Percentiles rank a stretch among this genome's conserved stretches.
phyloP scores from a whole-genome alignment of 2,797 vertebrate genomes.

The Salarias fasciatus region DNA sequence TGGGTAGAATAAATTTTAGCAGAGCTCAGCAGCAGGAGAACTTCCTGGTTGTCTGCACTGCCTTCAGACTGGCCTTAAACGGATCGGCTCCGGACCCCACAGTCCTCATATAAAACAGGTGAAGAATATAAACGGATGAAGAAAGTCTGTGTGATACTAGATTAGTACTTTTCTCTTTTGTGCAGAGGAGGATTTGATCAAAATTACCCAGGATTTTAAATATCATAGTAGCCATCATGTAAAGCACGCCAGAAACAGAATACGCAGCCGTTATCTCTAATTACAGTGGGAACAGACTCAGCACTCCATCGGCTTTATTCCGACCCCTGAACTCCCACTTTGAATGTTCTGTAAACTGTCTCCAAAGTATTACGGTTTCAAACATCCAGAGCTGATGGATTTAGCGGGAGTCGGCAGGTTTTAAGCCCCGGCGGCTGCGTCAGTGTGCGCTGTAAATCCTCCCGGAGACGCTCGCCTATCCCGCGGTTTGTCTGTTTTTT shows the following conservation, averaged over 20 bases:
- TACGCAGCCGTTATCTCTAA: constrained; percentile 38
- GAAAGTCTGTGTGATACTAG: not conserved
- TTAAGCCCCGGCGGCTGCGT: constrained; percentile 41
- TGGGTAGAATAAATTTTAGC: no score
- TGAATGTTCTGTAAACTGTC: constrained; percentile 46
- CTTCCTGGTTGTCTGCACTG: no score
- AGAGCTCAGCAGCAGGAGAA: no score
- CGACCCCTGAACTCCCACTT: constrained; percentile 37
- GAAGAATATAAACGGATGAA: no score
- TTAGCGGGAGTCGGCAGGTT: constrained; percentile 45
- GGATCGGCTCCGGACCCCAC: no score
- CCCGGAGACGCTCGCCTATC: constrained; percentile 18
- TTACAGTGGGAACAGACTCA: constrained; percentile 32
- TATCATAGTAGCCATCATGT: constrained; percentile 29
- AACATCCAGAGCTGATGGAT: constrained; percentile 46
- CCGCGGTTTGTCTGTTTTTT: constrained; percentile 21
- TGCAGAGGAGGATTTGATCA: not conserved
- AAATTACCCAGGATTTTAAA: constrained; percentile 23
- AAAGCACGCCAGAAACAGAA: constrained; percentile 8
- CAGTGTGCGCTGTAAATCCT: constrained; percentile 40
- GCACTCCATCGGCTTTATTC: constrained; percentile 51
- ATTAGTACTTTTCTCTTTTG: constrained; percentile 32
- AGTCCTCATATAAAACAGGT: no score
- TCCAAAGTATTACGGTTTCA: constrained; percentile 38
- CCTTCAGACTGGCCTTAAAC: no score